A percentile compares a stretch with the other conserved stretches of the same genome.
Conservation (phyloP, 2,113 vertebrate species). For the Hirundichthys speculiger region DNA sequence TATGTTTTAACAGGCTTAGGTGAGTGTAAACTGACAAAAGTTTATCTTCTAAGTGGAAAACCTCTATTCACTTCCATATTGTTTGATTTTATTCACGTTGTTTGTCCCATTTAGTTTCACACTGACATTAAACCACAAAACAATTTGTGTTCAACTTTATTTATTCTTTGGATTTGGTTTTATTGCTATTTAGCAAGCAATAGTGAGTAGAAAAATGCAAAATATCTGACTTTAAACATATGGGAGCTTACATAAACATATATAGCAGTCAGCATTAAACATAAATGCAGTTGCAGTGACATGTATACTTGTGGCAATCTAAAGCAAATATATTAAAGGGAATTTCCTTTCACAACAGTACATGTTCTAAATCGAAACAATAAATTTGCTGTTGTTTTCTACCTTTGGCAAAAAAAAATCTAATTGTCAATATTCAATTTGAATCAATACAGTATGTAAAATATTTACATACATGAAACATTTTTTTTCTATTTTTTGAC, state of each 20-base stretch:
- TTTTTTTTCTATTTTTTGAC: conserved; percentile 16
- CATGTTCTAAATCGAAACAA: conserved; percentile 41
- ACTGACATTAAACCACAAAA: conserved; percentile 1
- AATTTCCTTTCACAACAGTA: conserved; percentile 39
- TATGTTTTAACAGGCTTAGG: too few relatives aligned
- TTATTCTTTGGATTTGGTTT: conserved; percentile 42
- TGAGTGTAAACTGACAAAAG: too few relatives aligned
- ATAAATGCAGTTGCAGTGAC: conserved; percentile 66
- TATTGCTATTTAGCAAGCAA: conserved; percentile 55
- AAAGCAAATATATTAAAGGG: conserved; percentile 78
- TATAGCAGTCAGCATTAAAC: conserved; percentile 44
- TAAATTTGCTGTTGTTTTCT: conserved; percentile 39
- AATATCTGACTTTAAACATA: conserved; percentile 58
- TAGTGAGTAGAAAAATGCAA: conserved; percentile 60
- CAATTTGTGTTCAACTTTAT: conserved; percentile 44
- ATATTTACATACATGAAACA: conserved; percentile 43
- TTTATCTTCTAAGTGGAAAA: too few relatives aligned
- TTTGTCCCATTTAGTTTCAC: too few relatives aligned
- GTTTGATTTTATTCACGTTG: too few relatives aligned
- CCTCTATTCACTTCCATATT: too few relatives aligned
- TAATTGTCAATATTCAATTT: conserved; percentile 60
- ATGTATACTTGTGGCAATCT: conserved; percentile 59
- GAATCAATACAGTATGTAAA: conserved; percentile 54
- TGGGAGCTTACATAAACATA: conserved; percentile 44
- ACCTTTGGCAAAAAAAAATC: conserved; percentile 53